Evolutionary conservation across 2,888 invertebrate species (phyloP).

Genomic region (Crepidodera aurea): DNA sequence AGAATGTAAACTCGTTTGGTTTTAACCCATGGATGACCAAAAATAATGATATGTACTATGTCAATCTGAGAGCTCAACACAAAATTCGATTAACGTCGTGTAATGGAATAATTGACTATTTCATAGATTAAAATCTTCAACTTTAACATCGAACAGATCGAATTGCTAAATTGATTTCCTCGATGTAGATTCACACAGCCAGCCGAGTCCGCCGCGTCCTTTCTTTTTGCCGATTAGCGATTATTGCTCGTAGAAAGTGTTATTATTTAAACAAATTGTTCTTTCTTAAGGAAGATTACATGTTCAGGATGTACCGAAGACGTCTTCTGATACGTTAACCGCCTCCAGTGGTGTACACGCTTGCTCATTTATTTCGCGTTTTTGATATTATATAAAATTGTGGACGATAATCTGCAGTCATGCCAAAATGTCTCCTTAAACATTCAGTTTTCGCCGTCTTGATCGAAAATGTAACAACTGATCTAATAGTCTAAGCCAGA

Average conservation of each 20-base stretch:
- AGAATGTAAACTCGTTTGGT: too few relatives aligned
- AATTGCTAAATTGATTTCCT: constrained; percentile 7
- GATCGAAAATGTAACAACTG: too few relatives aligned
- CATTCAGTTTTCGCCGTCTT: too few relatives aligned
- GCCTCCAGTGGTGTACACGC: background rate
- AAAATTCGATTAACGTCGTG: too few relatives aligned
- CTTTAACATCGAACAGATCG: background rate
- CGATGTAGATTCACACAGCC: constrained; percentile 3
- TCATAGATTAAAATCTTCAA: background rate
- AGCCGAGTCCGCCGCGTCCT: background rate
- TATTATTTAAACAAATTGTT: constrained; percentile 35
- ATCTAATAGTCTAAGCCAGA: too few relatives aligned
- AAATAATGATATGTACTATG: too few relatives aligned
- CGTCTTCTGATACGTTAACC: constrained; percentile 18
- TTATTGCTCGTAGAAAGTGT: constrained; percentile 34
- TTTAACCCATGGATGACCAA: too few relatives aligned
- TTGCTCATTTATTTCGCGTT: too few relatives aligned
- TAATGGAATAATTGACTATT: background rate
- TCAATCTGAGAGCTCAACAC: too few relatives aligned
- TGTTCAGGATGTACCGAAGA: constrained; percentile 24
- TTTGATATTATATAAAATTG: too few relatives aligned
- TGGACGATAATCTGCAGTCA: too few relatives aligned
- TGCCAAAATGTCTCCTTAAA: too few relatives aligned
- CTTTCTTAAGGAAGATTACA: constrained; percentile 33
- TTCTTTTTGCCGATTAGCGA: constrained; percentile 29